phyloP scores from a whole-genome alignment of 2,888 invertebrate genomes.

The Orthonevra nobilis region DNA sequence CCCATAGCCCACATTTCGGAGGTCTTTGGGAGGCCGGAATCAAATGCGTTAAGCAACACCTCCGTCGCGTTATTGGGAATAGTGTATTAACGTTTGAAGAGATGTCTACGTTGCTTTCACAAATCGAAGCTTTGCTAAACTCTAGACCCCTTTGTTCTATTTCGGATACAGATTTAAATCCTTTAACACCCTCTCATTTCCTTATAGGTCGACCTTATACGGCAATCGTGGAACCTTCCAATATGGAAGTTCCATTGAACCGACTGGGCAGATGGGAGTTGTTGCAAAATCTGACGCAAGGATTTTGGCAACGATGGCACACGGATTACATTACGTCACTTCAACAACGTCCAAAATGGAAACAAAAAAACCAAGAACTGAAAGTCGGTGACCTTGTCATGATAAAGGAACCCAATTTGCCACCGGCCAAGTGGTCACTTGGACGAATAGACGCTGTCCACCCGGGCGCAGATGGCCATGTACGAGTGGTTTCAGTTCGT shows the following conservation, averaged over 20 bases:
- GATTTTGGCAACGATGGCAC: conserved; percentile 1
- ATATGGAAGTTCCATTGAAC: background rate
- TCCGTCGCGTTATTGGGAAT: conserved; percentile 25
- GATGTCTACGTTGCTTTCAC: conserved; percentile 30
- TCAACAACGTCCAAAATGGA: background rate
- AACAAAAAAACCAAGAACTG: background rate
- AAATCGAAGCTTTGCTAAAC: conserved; percentile 43
- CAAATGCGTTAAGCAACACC: conserved; percentile 7
- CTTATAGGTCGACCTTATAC: background rate
- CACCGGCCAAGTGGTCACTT: conserved; percentile 33
- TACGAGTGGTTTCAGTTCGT: too few species aligned
- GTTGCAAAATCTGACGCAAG: background rate
- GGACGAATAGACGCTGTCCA: conserved; percentile 31
- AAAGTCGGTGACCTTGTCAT: conserved; percentile 13
- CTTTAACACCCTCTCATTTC: background rate
- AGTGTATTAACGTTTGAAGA: conserved; percentile 23
- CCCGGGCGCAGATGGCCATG: conserved; percentile 39
- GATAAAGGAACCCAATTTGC: conserved; percentile 9
- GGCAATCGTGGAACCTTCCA: background rate
- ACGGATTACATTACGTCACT: background rate
- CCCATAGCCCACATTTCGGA: background rate
- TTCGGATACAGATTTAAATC: too few species aligned
- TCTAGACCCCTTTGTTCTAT: conserved; percentile 5
- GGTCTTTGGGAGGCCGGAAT: conserved; percentile 22
- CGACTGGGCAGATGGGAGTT: background rate